A percentile compares a stretch with the other conserved stretches of the same genome.
These are phyloP conservation scores for Percopsis transmontana DNA, from an alignment of 2,113 vertebrate genomes.

Conservation along the genomic window DNA sequence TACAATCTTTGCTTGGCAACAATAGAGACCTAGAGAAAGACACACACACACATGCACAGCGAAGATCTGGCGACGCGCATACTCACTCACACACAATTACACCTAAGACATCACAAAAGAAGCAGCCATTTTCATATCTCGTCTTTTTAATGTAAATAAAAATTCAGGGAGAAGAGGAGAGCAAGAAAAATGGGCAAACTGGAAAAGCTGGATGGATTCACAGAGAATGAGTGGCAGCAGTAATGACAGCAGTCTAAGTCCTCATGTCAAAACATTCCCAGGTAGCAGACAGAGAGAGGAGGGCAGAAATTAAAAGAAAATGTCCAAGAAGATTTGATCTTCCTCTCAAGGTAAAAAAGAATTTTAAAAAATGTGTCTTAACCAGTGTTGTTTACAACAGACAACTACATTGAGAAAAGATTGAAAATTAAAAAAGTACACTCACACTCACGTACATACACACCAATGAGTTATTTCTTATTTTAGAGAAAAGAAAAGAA, in stretches of 20 bases:
- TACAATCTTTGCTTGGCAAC: too few relatives aligned
- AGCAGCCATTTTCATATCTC: conserved; percentile 69
- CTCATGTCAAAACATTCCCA: conserved; percentile 71
- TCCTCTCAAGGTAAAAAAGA: conserved; percentile 61
- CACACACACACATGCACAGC: neutral
- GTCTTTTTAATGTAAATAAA: conserved; percentile 78
- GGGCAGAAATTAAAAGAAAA: conserved; percentile 43
- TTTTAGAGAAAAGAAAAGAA: conserved; percentile 48
- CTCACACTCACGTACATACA: conserved; percentile 44
- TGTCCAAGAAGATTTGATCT: conserved; percentile 65
- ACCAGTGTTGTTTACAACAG: conserved; percentile 61
- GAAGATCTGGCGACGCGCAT: too few relatives aligned
- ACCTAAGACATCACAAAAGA: conserved; percentile 33
- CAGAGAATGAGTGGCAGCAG: conserved; percentile 72
- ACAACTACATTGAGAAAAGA: conserved; percentile 55
- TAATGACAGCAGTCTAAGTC: conserved; percentile 67
- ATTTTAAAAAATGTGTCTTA: conserved; percentile 38
- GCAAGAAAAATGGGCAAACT: conserved; percentile 60
- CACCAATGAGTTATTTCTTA: conserved; percentile 59
- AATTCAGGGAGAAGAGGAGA: conserved; percentile 60
- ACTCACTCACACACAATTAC: conserved; percentile 5
- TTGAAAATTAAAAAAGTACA: conserved; percentile 48
- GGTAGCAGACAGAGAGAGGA: conserved; percentile 40
- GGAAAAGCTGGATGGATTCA: conserved; percentile 71
- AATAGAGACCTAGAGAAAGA: neutral